Evolutionary conservation across 1,140 invertebrate genomes (phyloP).

Genomic region (Diachasmimorpha longicaudata): DNA sequence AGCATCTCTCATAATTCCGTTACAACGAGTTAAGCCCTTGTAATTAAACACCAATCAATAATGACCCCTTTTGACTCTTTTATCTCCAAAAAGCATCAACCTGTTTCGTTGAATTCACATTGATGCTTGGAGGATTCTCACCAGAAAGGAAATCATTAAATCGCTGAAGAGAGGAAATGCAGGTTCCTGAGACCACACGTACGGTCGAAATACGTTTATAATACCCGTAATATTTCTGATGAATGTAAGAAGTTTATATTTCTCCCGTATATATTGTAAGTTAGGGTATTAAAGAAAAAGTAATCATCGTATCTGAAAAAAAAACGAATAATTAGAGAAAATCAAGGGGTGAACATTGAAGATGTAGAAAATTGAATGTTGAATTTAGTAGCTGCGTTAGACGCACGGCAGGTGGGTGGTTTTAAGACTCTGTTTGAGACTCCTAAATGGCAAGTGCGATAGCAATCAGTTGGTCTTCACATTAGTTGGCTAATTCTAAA

Average conservation of each 20-base stretch:
- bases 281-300: not conserved
- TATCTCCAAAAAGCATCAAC: not conserved
- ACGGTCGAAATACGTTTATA: slow-evolving; percentile 2
- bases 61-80: not conserved
- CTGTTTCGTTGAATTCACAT: not conserved
- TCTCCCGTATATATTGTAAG: not conserved
- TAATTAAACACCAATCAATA: not conserved
- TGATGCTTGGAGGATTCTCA: not conserved
- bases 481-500: slow-evolving; percentile 45
- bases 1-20: not conserved
- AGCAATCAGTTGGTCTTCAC: slow-evolving; percentile 35
- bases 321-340: not conserved
- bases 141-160: not conserved
- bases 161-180: not conserved
- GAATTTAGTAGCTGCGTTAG: not conserved
- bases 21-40: not conserved
- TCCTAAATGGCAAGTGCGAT: slow-evolving; percentile 40
- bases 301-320: not conserved
- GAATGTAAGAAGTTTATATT: not conserved
- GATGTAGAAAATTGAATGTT: not conserved
- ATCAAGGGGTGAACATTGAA: not conserved
- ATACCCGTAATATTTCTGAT: not conserved
- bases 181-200: not conserved
- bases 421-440: slow-evolving; percentile 12
- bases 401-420: slow-evolving; percentile 40